Evolutionary conservation across 2,888 invertebrate genomes (phyloP).

Genomic region (Nemotelus pantherinus): DNA sequence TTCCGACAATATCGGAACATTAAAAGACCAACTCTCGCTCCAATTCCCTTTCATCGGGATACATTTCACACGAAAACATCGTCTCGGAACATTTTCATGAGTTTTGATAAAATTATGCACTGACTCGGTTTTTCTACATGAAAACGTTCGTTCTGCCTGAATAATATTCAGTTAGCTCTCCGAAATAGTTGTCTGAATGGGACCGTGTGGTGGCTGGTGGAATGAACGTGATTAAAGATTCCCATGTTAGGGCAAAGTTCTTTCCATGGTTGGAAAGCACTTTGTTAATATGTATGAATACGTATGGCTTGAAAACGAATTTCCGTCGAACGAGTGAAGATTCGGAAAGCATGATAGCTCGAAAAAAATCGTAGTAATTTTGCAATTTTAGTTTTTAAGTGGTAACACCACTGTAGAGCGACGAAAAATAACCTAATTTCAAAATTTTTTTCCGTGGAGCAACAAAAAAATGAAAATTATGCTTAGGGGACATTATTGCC

Average conservation of each 20-base stretch:
- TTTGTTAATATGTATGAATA: slow-evolving; percentile 32
- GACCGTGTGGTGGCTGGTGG: background rate
- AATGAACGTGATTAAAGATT: slow-evolving; percentile 20
- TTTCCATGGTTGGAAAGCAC: background rate
- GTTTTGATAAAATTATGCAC: slow-evolving; percentile 43
- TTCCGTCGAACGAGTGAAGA: background rate
- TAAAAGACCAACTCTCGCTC: slow-evolving; percentile 23
- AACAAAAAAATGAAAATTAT: too few relatives aligned
- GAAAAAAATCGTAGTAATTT: too few relatives aligned
- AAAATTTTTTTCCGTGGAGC: too few relatives aligned
- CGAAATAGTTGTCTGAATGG: slow-evolving; percentile 15
- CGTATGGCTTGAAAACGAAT: background rate
- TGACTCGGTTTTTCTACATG: slow-evolving; percentile 26
- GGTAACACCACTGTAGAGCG: too few relatives aligned
- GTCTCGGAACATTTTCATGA: slow-evolving; percentile 14
- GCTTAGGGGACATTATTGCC: too few relatives aligned
- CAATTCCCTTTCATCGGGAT: slow-evolving; percentile 16
- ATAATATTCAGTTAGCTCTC: background rate
- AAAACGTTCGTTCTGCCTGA: background rate
- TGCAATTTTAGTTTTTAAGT: too few relatives aligned
- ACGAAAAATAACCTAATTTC: too few relatives aligned
- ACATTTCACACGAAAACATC: slow-evolving; percentile 1
- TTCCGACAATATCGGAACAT: slow-evolving; percentile 1
- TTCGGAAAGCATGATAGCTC: too few relatives aligned
- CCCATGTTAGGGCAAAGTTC: background rate